These are phyloP conservation scores for Bombus waltoni DNA, from an alignment of 1,140 invertebrate species.

Conservation along the genomic window DNA sequence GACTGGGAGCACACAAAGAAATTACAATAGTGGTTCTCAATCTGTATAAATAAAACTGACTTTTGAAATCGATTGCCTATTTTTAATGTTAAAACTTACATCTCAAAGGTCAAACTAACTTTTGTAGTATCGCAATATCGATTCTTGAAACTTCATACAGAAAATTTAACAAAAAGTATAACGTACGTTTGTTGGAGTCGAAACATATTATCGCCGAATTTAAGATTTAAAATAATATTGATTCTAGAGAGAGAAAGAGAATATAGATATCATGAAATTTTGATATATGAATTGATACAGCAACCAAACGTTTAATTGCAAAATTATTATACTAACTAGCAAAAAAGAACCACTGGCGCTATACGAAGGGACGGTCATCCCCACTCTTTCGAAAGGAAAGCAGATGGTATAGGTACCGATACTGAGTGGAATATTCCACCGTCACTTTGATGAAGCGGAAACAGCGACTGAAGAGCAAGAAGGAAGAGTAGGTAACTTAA, in stretches of 20 bases:
- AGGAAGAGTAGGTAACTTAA: constrained; percentile 18
- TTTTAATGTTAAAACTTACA: neutral
- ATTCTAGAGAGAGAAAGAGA: neutral
- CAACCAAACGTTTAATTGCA: neutral
- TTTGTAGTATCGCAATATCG: neutral
- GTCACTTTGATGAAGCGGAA: constrained; percentile 54
- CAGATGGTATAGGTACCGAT: constrained; percentile 76
- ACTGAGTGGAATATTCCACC: constrained; percentile 81
- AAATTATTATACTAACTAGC: neutral
- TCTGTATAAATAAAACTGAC: neutral
- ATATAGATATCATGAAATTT: no score
- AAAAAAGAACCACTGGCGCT: constrained; percentile 26
- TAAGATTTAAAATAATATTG: neutral
- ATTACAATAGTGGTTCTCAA: constrained; percentile 30
- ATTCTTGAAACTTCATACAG: neutral
- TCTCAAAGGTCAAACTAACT: neutral
- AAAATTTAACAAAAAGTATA: neutral
- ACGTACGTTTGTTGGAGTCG: neutral
- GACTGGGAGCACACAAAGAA: constrained; percentile 13
- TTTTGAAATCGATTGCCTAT: neutral
- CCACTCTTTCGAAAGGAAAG: constrained; percentile 65
- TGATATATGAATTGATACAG: neutral
- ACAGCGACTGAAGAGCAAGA: constrained; percentile 5
- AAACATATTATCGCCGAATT: neutral
- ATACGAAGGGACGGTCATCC: constrained; percentile 38